Base-by-base conservation (phyloP, 2,888 invertebrate genomes). In the Lasioglossum vierecki region DNA sequence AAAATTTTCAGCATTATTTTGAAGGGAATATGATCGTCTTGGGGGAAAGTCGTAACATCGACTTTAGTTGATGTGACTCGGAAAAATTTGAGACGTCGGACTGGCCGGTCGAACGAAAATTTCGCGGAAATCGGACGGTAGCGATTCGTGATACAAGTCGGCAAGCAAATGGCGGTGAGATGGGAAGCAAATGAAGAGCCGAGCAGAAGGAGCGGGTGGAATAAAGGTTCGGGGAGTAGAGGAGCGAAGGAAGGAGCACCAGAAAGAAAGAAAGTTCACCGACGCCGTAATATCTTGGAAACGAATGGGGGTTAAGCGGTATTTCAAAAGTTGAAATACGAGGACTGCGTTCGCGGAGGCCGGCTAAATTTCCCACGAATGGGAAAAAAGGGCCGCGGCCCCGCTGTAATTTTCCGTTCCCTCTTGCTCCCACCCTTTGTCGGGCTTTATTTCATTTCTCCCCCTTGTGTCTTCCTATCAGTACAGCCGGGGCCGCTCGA, bases 311-410 rank as follows among this genome's bases (percentile, higher is more conserved):
- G 82, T 84, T 86, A 88, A 87, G 90, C 84, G 82, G 83, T 84
- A 92, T 93, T 92, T 89, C 84, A 81, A 88, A 92, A 91, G 91
- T 92, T 92, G 91, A 92, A 92, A 91, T 92, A 92, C 90, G 91
- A 91, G 77, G 77, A 75, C 85, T 46, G 73, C 66, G 22, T 30
- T 78, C 76, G 80, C 72, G 9, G 75, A 57, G 66, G 83, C 84
- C 76, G 71, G 73, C 70, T 80, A 88, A 92, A 92, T 88, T 91
- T 89, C 83, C 88, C 83, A 88, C 87, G 87, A 85, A 89, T 85
- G 87, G 86, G 76, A 86, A 89, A 91, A 79, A 76, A 82, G 41
- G 76, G 41, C 80, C 73, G 71, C 75, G 63, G 88, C 80, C 84
- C 84, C 82, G 87, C 88, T 89, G 91, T 89, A 92, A 91, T 92